Evolutionary conservation across 1,140 invertebrate species (phyloP).

Genomic region (Holotrichia oblita): DNA sequence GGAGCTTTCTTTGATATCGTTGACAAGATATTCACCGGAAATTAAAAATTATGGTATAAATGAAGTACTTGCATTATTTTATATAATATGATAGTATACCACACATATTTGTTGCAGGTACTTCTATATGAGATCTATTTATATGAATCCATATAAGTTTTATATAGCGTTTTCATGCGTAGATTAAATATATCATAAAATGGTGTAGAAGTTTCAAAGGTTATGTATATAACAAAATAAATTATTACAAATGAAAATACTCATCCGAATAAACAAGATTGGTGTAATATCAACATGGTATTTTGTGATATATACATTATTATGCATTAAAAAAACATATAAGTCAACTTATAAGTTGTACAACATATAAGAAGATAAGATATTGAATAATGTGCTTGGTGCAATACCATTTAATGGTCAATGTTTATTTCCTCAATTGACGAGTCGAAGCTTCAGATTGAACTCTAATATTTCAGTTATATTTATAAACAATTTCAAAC

Average conservation of each 20-base stretch:
- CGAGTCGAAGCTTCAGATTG: too few species aligned
- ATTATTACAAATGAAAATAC: not conserved
- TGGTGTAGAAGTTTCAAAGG: conserved; percentile 7
- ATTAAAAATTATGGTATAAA: not conserved
- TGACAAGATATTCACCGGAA: conserved; percentile 7
- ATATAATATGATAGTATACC: conserved; percentile 14
- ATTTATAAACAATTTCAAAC: too few species aligned
- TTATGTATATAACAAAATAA: not conserved
- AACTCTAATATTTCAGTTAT: too few species aligned
- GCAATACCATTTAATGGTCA: too few species aligned
- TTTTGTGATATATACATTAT: not conserved
- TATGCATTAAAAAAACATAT: too few species aligned
- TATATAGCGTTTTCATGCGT: conserved; percentile 17
- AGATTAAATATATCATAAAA: conserved; percentile 11
- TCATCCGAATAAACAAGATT: not conserved
- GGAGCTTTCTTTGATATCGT: not conserved
- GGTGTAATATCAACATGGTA: not conserved
- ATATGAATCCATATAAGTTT: not conserved
- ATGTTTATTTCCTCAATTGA: too few species aligned
- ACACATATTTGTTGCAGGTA: not conserved
- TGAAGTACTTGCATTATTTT: not conserved
- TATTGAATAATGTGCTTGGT: too few species aligned
- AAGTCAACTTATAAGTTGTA: too few species aligned
- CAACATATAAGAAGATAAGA: too few species aligned
- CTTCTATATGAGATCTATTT: not conserved